Evolutionary conservation across 2,888 invertebrate genomes (phyloP), one percentile per base, ranked within the genome.

Genomic region (Crossocerus cetratus): DNA sequence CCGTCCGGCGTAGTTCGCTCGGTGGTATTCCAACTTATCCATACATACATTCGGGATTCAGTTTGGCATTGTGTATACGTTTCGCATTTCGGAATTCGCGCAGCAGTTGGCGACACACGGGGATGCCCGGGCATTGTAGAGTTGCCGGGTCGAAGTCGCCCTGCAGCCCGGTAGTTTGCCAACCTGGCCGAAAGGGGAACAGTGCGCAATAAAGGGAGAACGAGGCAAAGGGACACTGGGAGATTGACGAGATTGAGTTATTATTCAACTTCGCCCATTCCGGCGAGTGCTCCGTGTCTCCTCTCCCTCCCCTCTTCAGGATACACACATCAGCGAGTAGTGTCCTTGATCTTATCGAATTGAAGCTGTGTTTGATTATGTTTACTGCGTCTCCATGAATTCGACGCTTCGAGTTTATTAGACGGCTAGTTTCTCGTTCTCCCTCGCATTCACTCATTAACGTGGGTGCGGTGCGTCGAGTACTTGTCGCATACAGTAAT

Each of bases 231-330:
- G 49, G 49, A 14, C 44, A 23, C 54, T 20, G 55, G 32, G 44
- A 44, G 68, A 74, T 68, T 23, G 74, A 42, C 72, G 45, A 58
- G 67, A 72, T 72, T 58, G 53, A 68, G 68, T 74, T 62, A 68
- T 65, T 59, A 66, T 58, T 62, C 42, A 54, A 61, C 32, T 65
- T 69, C 22, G 57, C n/a, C 18, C 8, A 18, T 43, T 18, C 21
- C 22, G 8, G 0, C 13, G n/a, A 32, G 32, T 32, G 2, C 0
- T 11, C 32, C 32, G 32, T 32, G 32, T 32, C 32, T 4, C 32
- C n/a, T n/a, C n/a, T n/a, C n/a, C n/a, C n/a, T n/a, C n/a, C n/a
- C 2, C 18, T 32, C 5, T 56, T 1, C 14, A 11, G 18, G 5
- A 22, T 11, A 32, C 32, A 11, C 32, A 32, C 11, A 11, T 32